Evolutionary conservation across 35 echinoderm and acorn worm species (phyloP).

Genomic region (Chiridota heheva): DNA sequence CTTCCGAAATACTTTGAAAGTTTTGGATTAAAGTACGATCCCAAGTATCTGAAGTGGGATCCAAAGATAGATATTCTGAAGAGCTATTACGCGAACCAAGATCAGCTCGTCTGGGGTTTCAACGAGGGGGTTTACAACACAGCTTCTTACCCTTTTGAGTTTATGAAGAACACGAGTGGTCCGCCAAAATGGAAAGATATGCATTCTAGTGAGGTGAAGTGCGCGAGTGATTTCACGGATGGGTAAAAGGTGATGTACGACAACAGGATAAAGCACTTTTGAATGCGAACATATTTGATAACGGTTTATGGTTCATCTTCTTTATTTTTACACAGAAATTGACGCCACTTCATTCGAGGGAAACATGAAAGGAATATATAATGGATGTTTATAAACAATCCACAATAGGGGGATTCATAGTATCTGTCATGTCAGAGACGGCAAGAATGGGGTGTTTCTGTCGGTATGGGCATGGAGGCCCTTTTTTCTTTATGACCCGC

Average conservation of each 20-base stretch:
- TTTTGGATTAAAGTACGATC: slow-evolving; percentile 50
- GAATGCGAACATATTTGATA: too few relatives aligned
- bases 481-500: too few relatives aligned
- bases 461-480: too few relatives aligned
- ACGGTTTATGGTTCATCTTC: too few relatives aligned
- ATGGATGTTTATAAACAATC: too few relatives aligned
- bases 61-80: slow-evolving; percentile 21
- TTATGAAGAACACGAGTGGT: slow-evolving; percentile 3
- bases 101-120: slow-evolving; percentile 31
- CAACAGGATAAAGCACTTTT: slow-evolving; percentile 32
- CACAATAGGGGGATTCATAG: too few relatives aligned
- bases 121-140: slow-evolving; percentile 9
- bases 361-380: too few relatives aligned
- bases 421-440: too few relatives aligned
- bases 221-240: slow-evolving; percentile 26
- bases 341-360: too few relatives aligned
- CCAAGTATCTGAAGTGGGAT: slow-evolving; percentile 42
- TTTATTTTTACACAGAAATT: too few relatives aligned
- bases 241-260: slow-evolving; percentile 44
- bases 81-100: slow-evolving; percentile 39
- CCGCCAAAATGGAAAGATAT: background rate
- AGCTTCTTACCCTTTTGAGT: slow-evolving; percentile 30
- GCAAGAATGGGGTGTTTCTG: too few relatives aligned
- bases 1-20: slow-evolving; percentile 60
- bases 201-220: slow-evolving; percentile 14